Percentiles rank a stretch among this genome's conserved stretches.
Conservation (phyloP, 2,797 vertebrate species). For the Spinibarbus caldwelli region DNA sequence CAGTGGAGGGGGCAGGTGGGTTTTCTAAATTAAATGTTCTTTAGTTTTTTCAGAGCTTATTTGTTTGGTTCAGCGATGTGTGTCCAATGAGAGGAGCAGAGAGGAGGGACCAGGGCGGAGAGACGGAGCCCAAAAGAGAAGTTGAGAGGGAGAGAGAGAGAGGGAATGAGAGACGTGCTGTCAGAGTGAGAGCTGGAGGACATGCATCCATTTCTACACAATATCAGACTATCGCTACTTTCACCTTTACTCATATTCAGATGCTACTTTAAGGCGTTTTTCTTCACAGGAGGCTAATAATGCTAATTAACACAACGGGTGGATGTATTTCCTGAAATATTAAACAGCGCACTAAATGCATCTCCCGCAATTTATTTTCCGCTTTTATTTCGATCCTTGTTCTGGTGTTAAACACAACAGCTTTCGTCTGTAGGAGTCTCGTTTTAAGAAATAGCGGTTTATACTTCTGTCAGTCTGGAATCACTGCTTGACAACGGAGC, state of each 20-base stretch:
- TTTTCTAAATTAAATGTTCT: slow-evolving; percentile 17
- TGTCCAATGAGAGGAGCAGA: slow-evolving; percentile 73
- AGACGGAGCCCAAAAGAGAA: slow-evolving; percentile 58
- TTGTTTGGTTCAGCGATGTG: slow-evolving; percentile 55
- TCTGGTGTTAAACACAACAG: slow-evolving; percentile 26
- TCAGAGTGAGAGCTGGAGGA: slow-evolving; percentile 67
- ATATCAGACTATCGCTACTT: slow-evolving; percentile 39
- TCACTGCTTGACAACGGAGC: slow-evolving; percentile 63
- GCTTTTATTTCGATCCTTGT: slow-evolving; percentile 4
- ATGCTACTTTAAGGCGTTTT: slow-evolving; percentile 8
- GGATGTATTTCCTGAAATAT: slow-evolving; percentile 25
- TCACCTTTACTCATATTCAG: neutral
- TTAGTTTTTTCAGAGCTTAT: slow-evolving; percentile 68
- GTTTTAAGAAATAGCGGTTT: slow-evolving; percentile 2
- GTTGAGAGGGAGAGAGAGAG: slow-evolving; percentile 55
- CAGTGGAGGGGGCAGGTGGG: neutral
- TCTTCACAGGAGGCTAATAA: neutral
- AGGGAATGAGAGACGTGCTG: slow-evolving; percentile 69
- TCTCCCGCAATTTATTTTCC: neutral
- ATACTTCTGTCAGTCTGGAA: slow-evolving; percentile 51
- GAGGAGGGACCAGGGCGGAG: slow-evolving; percentile 69
- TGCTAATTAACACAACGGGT: slow-evolving; percentile 14
- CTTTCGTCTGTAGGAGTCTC: slow-evolving; percentile 22
- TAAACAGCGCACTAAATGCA: neutral
- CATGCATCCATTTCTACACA: slow-evolving; percentile 56